phyloP scores from a whole-genome alignment of 2,113 vertebrate genomes.

The Brachyhypopomus occidentalis region DNA sequence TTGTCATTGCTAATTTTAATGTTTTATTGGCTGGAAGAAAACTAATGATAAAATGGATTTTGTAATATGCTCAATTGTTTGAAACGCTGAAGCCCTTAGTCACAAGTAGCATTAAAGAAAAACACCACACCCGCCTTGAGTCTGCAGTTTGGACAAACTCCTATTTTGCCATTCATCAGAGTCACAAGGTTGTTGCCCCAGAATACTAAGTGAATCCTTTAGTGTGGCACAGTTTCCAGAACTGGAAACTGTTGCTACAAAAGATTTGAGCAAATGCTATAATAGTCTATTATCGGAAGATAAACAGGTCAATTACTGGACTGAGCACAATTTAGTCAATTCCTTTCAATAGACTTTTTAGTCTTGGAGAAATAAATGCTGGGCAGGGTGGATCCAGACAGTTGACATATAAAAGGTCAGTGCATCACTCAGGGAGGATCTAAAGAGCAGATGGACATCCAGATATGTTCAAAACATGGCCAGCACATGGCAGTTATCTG shows the following conservation, averaged over 20 bases:
- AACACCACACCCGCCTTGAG: neutral
- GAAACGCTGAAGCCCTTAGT: neutral
- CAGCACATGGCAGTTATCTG: constrained; percentile 36
- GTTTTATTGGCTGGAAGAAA: neutral
- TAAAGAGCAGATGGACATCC: constrained; percentile 13
- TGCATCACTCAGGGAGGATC: constrained; percentile 22
- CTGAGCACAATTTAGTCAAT: neutral
- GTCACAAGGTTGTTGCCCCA: constrained; percentile 17
- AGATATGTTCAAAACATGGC: constrained; percentile 14
- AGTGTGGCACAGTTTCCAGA: neutral
- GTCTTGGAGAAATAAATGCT: neutral
- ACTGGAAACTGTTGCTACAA: constrained; percentile 9
- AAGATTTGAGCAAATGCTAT: neutral
- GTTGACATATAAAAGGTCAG: constrained; percentile 12
- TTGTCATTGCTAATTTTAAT: neutral
- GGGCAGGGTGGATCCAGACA: neutral
- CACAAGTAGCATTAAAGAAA: neutral
- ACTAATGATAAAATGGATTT: neutral
- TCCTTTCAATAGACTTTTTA: neutral
- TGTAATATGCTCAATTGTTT: neutral
- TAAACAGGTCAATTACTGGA: constrained; percentile 28
- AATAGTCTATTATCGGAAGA: neutral
- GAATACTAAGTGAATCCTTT: neutral
- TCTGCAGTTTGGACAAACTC: neutral
- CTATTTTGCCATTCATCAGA: constrained; percentile 6